These are phyloP conservation scores for Dendrocincla tyrannina DNA, from an alignment of 2,797 vertebrate species.

Conservation along the genomic window DNA sequence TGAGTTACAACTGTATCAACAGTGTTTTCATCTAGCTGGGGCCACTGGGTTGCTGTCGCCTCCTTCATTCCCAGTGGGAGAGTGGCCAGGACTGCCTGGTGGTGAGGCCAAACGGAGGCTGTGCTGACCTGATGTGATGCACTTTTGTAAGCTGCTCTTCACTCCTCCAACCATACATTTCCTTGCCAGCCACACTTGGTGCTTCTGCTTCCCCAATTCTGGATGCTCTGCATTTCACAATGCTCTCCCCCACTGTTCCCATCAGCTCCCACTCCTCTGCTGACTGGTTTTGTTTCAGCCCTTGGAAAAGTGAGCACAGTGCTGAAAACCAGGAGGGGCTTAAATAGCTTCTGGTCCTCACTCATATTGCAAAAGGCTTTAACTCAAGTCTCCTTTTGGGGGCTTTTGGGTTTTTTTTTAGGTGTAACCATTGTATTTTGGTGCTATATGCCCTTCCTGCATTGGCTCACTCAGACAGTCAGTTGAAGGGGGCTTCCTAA, in stretches of 20 bases:
- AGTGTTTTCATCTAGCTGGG: not conserved
- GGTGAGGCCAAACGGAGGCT: not conserved
- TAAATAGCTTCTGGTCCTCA: not conserved
- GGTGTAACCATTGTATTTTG: not conserved
- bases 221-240: not conserved
- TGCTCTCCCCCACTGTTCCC: rapidly evolving
- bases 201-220: not conserved
- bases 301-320: not conserved
- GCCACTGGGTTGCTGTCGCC: not conserved
- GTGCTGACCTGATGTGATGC: not conserved
- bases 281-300: not conserved
- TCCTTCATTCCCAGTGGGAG: not conserved
- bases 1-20: not conserved
- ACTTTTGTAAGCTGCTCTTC: not conserved
- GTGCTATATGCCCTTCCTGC: not conserved
- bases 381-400: not conserved
- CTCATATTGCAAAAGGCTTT: not conserved
- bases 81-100: not conserved
- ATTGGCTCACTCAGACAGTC: not conserved
- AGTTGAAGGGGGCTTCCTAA: not conserved
- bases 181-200: not conserved
- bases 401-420: too few species aligned
- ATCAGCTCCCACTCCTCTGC: not conserved
- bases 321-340: not conserved
- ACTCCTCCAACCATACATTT: not conserved